Conservation (phyloP, 2,113 vertebrate genomes). For the Megaceryle maxima region DNA sequence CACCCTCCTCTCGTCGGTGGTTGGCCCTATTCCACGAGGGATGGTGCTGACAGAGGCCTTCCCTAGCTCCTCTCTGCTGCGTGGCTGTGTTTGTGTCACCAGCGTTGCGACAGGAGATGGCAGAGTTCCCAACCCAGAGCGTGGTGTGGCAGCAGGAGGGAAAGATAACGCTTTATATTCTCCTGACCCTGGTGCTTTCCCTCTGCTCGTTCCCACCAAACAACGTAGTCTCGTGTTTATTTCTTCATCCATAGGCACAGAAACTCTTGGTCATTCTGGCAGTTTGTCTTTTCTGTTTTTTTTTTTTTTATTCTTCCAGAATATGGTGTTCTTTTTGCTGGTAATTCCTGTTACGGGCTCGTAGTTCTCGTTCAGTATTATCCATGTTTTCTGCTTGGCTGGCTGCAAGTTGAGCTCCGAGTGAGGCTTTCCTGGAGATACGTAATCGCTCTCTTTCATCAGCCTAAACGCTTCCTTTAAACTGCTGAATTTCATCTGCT, state of each 20-base stretch:
- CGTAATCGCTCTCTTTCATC: not conserved
- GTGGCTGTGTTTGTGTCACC: not conserved
- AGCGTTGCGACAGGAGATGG: not conserved
- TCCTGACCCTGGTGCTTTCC: not conserved
- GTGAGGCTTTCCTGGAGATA: not conserved
- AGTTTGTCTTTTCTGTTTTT: not conserved
- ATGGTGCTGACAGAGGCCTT: not conserved
- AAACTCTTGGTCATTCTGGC: not conserved
- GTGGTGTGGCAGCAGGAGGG: not conserved
- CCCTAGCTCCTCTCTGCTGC: accelerated
- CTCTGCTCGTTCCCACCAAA: not conserved
- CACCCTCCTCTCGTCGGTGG: accelerated
- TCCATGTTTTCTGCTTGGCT: not conserved
- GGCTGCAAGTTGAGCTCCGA: not conserved
- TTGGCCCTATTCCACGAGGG: not conserved
- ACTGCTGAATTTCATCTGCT: not conserved
- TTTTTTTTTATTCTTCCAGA: not conserved
- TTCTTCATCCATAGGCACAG: not conserved
- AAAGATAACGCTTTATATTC: not conserved
- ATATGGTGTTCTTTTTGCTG: not conserved
- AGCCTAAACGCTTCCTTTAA: not conserved
- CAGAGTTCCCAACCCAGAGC: not conserved
- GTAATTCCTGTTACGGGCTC: not conserved
- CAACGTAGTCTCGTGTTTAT: not conserved
- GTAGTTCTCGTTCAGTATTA: not conserved